Evolutionary conservation across 2,113 vertebrate genomes (phyloP).

Genomic region (Brachionichthys hirsutus): DNA sequence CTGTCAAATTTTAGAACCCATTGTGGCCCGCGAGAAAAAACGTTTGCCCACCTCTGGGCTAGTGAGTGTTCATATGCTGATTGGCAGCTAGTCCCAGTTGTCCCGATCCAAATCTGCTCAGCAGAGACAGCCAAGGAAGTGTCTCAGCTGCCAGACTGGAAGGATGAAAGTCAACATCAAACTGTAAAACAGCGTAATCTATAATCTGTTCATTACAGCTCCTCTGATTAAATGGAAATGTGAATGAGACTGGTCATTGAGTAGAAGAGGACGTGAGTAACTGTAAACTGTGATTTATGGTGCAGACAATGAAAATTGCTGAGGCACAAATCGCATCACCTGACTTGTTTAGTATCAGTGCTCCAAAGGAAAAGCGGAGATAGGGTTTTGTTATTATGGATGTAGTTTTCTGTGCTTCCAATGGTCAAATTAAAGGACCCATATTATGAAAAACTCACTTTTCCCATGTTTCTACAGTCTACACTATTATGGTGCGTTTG

Average conservation of each 20-base stretch:
- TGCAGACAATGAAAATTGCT: constrained; percentile 5
- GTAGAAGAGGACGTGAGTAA: background rate
- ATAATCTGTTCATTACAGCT: constrained; percentile 53
- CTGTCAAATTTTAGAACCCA: too few relatives aligned
- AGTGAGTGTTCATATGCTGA: constrained; percentile 35
- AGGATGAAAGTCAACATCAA: constrained; percentile 51
- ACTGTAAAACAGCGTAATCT: constrained; percentile 58
- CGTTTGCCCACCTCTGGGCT: too few relatives aligned
- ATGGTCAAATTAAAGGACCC: too few relatives aligned
- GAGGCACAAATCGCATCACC: too few relatives aligned
- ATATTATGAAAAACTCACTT: too few relatives aligned
- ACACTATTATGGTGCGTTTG: too few relatives aligned
- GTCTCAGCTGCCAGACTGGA: constrained; percentile 53
- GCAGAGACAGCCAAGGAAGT: constrained; percentile 47
- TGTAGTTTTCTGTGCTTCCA: too few relatives aligned
- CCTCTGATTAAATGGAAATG: constrained; percentile 57
- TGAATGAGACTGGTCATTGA: constrained; percentile 27
- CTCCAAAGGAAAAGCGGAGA: too few relatives aligned
- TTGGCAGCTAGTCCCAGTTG: constrained; percentile 42
- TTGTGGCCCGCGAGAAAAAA: too few relatives aligned
- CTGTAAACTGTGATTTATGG: constrained; percentile 22
- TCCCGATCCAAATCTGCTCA: constrained; percentile 56
- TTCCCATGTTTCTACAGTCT: too few relatives aligned
- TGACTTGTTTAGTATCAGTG: too few relatives aligned
- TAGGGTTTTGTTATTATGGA: too few relatives aligned